Conservation (phyloP, 2,113 vertebrate species). For the Arvicanthis niloticus region DNA sequence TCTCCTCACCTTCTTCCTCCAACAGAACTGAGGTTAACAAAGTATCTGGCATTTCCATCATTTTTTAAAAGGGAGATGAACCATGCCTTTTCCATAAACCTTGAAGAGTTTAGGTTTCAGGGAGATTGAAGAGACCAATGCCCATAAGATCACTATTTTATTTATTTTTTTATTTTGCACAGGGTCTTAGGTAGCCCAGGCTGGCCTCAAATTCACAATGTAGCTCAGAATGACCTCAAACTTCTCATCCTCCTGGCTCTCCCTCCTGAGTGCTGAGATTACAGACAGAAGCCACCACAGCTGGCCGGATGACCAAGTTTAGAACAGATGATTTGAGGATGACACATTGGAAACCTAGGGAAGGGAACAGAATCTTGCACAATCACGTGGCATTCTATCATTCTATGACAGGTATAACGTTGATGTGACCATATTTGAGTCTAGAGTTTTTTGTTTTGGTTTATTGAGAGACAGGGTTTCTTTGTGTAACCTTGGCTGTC, state of each 20-base stretch:
- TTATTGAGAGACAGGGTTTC: neutral
- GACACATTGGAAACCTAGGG: neutral
- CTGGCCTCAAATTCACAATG: neutral
- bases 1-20: neutral
- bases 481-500: neutral
- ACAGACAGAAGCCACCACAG: neutral
- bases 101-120: neutral
- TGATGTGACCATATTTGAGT: neutral
- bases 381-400: neutral
- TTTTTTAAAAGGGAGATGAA: neutral
- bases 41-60: neutral
- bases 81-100: neutral
- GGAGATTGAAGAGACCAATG: neutral
- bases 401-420: neutral
- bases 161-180: neutral
- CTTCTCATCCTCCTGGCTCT: neutral
- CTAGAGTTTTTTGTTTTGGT: neutral
- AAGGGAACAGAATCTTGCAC: neutral
- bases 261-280: neutral
- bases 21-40: neutral
- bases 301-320: neutral
- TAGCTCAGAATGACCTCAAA: neutral
- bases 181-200: neutral
- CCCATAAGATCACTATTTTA: neutral
- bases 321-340: neutral